phyloP scores from a whole-genome alignment of 1,140 invertebrate genomes.

The Bradysia coprophila region DNA sequence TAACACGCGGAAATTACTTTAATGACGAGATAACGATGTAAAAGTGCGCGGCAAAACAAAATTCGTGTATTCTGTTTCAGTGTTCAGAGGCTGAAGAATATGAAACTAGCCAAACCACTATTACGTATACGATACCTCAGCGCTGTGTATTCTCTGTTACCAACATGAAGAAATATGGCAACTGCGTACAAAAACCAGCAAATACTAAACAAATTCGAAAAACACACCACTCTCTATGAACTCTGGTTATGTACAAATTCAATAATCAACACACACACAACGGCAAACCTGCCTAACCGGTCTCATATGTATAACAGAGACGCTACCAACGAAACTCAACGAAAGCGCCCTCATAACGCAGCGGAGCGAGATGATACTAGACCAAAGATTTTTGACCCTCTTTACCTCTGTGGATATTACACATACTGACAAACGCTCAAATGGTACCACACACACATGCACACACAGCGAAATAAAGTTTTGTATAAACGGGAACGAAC shows the following conservation, averaged over 20 bases:
- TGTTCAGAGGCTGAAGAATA: not conserved
- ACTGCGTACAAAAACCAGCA: not conserved
- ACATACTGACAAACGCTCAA: not conserved
- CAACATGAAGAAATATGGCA: not conserved
- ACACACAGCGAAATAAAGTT: not conserved
- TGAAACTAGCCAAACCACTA: not conserved
- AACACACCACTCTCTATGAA: not conserved
- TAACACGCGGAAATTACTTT: conserved; percentile 2
- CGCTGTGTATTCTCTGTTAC: no score
- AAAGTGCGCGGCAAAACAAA: not conserved
- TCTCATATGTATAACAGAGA: not conserved
- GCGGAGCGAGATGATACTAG: conserved; percentile 2
- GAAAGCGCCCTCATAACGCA: conserved; percentile 2
- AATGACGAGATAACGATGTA: conserved; percentile 3
- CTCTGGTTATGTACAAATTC: not conserved
- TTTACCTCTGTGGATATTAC: not conserved
- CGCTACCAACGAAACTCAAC: not conserved
- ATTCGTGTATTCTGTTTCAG: not conserved
- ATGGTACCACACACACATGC: not conserved
- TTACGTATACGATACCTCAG: not conserved
- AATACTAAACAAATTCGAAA: not conserved
- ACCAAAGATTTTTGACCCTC: not conserved
- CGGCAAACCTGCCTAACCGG: not conserved
- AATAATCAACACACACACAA: not conserved
- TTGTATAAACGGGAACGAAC: not conserved